A percentile compares a stretch with the other conserved stretches of the same genome.
Conservation (phyloP, 2,797 vertebrate genomes). For the Harpia harpyja region DNA sequence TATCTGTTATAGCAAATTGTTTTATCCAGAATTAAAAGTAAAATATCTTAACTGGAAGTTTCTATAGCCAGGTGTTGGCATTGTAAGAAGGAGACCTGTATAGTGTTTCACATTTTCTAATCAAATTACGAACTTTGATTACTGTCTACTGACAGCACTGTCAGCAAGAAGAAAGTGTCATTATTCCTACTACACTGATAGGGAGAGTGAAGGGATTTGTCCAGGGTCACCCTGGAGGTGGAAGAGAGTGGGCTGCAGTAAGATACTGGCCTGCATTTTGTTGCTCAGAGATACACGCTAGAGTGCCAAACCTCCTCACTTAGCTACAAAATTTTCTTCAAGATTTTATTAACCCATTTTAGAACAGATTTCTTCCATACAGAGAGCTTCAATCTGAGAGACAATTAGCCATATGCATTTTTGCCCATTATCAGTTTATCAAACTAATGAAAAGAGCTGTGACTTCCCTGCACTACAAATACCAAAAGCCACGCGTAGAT, state of each 20-base stretch:
- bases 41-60: background rate
- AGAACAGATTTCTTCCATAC: background rate
- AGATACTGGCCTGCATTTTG: background rate
- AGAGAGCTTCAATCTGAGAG: background rate
- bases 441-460: background rate
- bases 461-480: background rate
- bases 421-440: background rate
- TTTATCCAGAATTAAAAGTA: background rate
- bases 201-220: background rate
- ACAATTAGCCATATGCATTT: background rate
- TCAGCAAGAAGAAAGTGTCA: background rate
- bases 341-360: background rate
- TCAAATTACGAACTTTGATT: background rate
- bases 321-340: background rate
- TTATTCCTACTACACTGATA: background rate
- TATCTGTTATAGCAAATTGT: background rate
- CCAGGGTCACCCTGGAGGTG: background rate
- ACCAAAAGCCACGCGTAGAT: background rate
- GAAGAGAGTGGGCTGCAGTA: background rate
- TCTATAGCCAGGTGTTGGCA: background rate
- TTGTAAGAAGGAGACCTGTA: background rate
- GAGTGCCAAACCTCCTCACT: background rate
- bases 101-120: background rate
- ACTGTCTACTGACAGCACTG: background rate
- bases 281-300: accelerated